Base-by-base conservation (phyloP, 2,888 invertebrate species). In the Hymenopus coronatus region DNA sequence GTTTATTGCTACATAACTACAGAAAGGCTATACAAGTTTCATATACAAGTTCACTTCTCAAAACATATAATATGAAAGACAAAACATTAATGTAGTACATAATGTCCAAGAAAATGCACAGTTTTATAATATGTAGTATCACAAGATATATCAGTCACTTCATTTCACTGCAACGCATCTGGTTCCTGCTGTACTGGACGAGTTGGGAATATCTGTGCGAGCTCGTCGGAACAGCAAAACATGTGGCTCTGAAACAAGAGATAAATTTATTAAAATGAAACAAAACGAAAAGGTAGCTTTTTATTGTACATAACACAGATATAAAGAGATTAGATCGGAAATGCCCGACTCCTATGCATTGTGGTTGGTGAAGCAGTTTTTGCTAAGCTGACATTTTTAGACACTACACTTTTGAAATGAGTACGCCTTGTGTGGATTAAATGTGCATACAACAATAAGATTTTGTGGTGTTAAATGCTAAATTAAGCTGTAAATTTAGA, bases 221-320 rank as follows among this genome's bases (percentile, higher is more conserved):
- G 87, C 95, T 91, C 97, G 94, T 46, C 97, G 94, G 93, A 98
- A 98, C 33, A 98, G 94, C 89, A 98, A 93, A 1, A 98, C 97
- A 92, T 98, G 98, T 0, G 98, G 98, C 92, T 98, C 98, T 94
- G 92, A 83, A 93, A 92, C 54, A 70, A 70, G 4, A 70, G 40
- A 40, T 1, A 40, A 3, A 40, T 12, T 40, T 12, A 12, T 33
- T 33, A 33, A 8, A 7, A 40, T 30, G 4, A 30, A 30, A 30
- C 30, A 30, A 4, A 30, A 4, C 30, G 12, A 40, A 1, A 12
- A 40, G 1, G 2, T 12, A 40, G 40, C 40, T 40, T 30, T 30
- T 30, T 40, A 12, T 6, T 40, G 40, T 40, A 40, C 12, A 40
- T 12, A 40, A 40, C n/a, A n/a, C n/a, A n/a, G n/a, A n/a, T n/a